These are phyloP conservation scores for Bagarius yarrelli DNA, from an alignment of 2,113 vertebrate genomes.

Conservation along the genomic window DNA sequence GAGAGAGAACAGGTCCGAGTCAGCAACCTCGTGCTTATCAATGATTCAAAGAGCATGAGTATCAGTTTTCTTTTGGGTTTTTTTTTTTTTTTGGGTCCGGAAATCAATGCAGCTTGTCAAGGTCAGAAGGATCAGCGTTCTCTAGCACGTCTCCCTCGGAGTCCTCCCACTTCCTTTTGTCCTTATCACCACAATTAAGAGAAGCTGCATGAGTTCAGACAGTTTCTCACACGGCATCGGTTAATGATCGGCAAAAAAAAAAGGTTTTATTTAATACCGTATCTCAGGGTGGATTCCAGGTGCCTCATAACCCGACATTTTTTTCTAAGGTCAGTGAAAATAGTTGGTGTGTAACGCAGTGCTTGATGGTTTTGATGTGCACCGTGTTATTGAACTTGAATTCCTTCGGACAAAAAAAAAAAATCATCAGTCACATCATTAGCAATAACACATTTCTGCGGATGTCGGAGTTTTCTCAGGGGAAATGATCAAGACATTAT, in stretches of 20 bases:
- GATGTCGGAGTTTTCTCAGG: not conserved
- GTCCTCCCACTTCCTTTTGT: conserved; percentile 19
- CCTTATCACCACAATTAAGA: not conserved
- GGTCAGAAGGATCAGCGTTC: conserved; percentile 51
- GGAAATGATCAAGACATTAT: not conserved
- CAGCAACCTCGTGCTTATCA: conserved; percentile 54
- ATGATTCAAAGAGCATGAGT: conserved; percentile 52
- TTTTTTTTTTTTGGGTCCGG: conserved; percentile 37
- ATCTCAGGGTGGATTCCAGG: not conserved
- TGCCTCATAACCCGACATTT: not conserved
- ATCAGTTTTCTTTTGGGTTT: conserved; percentile 48
- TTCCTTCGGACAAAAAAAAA: not conserved
- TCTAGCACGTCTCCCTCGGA: conserved; percentile 9
- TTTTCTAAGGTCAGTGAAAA: conserved; percentile 14
- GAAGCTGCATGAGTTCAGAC: not conserved
- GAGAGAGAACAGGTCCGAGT: conserved; percentile 46
- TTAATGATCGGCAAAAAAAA: not conserved
- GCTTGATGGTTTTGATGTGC: conserved; percentile 4
- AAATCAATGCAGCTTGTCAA: conserved; percentile 54
- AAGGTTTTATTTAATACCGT: conserved; percentile 16
- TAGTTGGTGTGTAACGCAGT: conserved; percentile 13
- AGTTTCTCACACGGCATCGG: not conserved
- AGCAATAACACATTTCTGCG: not conserved
- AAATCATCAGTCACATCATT: not conserved
- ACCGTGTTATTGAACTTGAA: not conserved